Conservation (phyloP, 2,113 vertebrate genomes). For the Perca schrenkii region DNA sequence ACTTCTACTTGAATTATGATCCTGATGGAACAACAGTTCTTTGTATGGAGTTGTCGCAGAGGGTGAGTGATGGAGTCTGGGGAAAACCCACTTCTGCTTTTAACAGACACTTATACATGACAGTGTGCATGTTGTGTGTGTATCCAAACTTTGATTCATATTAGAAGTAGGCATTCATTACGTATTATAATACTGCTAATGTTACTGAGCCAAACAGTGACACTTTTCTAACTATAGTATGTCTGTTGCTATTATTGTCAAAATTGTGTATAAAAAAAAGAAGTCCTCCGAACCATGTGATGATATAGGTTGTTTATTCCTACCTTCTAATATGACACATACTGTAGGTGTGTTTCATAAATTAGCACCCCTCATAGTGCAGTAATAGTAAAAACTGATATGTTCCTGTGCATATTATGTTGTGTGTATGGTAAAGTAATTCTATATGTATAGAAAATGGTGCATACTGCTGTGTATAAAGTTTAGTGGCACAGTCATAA, state of each 20-base stretch:
- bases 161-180: not conserved
- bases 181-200: not conserved
- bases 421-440: constrained; percentile 8
- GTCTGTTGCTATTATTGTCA: not conserved
- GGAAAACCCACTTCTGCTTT: constrained; percentile 44
- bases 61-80: constrained; percentile 54
- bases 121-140: not conserved
- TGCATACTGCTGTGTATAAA: not conserved
- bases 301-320: no score
- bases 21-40: constrained; percentile 55
- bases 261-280: not conserved
- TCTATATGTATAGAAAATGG: constrained; percentile 8
- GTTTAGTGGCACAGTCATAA: constrained; percentile 7
- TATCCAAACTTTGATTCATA: not conserved
- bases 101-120: constrained; percentile 9
- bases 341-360: no score
- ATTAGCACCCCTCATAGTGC: not conserved
- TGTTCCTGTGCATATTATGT: not conserved
- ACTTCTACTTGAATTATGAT: constrained; percentile 50
- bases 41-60: constrained; percentile 64
- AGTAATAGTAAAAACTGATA: not conserved
- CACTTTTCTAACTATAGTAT: not conserved
- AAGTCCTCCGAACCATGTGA: no score
- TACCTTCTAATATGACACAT: no score
- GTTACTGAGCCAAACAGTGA: not conserved